Base-by-base conservation (phyloP, 2,888 invertebrate genomes). In the Hydropsyche betteni region DNA sequence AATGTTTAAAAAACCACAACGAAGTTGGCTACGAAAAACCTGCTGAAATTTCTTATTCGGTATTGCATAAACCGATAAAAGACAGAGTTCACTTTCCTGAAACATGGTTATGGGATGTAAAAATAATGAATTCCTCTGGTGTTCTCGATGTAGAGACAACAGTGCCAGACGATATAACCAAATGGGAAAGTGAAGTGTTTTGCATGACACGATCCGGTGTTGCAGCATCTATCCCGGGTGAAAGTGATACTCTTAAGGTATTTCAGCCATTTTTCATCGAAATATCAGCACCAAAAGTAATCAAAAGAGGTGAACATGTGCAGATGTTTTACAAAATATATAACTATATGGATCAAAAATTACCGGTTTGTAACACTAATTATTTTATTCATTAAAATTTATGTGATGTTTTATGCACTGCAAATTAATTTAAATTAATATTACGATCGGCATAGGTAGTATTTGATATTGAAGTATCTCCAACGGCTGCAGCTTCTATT, bases 201-300 rank as follows among this genome's bases (percentile, higher is more conserved):
- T 88, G 88, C 69, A 79, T 87, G 16, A 82, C 86, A 0, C 82
- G 83, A 14, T 83, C 81, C 5, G 87, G 87, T 0, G 74, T 87
- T 0, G 84, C 85, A 0, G 78, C 85, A 0, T 82, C 86, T 0
- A 80, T 92, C 0, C 85, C 86, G 0, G 89, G 92, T 34, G 86
- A 89, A 0, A 61, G 51, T 10, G 36, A 89, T 80, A 89, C 90
- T 85, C 82, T 97, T 72, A 90, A 91, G 86, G 94, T 96, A 1
- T 93, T 93, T 83, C 91, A 93, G 75, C 92, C 92, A 5, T 92
- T 94, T 84, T 94, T 94, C 84, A 87, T 93, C 34, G 92, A 93
- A 80, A 89, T 92, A 50, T 89, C 90, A 75, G 84, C 90, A 16
- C 93, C 94, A 0, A 90, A 90, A 77, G 89, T 90, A 0, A 86